Base-by-base conservation (phyloP, 2,797 vertebrate species). In the Acanthurus lineatus region DNA sequence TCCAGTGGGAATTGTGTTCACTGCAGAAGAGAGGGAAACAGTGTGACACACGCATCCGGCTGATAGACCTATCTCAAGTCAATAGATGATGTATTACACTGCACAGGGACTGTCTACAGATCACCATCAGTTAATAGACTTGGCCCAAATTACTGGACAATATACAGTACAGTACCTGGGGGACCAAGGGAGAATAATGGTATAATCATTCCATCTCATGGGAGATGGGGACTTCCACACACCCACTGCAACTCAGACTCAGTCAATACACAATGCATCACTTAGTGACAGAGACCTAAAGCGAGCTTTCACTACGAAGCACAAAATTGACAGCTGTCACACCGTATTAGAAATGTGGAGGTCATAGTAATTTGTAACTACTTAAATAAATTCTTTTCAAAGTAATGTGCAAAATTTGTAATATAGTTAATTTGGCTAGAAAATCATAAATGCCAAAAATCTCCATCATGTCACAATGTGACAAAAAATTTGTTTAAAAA, bases 71-170 rank as follows among this genome's bases (percentile, higher is more conserved):
- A 47, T 57, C 66, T 49, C n/a, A 12, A 61, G 54, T 81, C 73
- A 79, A 69, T 75, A 79, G 69, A 69, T 77, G 59, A 72, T 74
- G 54, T 69, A 69, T 78, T 71, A 62, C 52, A 66, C 9, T 3
- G 7, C 60, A 20, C 17, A 62, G 68, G 59, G 53, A 64, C 48
- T 38, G 42, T 69, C 16, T 40, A 59, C 68, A 77, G 69, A 80
- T 74, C 57, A 69, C 28, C 61, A 83, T 72, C 68, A 66, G 72
- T 62, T 82, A 63, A 83, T 69, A 81, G 74, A 87, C 77, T 66
- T 48, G 57, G 25, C 45, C 47, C 56, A 56, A 57, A 54, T 85
- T 56, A 57, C 58, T 71, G 73, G 62, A 71, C 52, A 64, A 52
- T 68, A 54, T 54, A 44, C 58, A 67, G 19, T 48, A 66, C 11